Conservation (phyloP, 2,888 invertebrate genomes). For the Agonopterix heracliana region DNA sequence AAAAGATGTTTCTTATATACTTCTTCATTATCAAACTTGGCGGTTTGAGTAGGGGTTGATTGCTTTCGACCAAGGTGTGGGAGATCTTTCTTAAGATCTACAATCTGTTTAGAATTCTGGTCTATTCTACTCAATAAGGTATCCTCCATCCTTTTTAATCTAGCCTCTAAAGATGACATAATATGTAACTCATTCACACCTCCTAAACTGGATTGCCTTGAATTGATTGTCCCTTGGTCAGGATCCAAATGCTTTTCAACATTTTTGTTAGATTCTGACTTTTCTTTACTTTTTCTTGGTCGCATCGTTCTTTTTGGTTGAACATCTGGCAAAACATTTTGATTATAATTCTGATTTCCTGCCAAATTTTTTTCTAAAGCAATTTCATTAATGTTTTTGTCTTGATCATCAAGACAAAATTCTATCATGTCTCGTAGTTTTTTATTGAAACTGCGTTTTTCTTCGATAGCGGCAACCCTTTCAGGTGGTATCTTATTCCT, state of each 20-base stretch:
- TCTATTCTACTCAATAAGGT: conserved; percentile 52
- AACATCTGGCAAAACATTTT: no score
- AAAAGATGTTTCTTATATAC: conserved; percentile 47
- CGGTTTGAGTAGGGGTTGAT: conserved; percentile 35
- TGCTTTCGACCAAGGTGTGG: conserved; percentile 1
- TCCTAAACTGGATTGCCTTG: not conserved
- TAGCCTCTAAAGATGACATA: conserved; percentile 44
- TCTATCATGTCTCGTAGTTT: conserved; percentile 56
- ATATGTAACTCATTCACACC: not conserved
- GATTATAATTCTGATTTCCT: not conserved
- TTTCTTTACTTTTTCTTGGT: not conserved
- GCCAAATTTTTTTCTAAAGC: not conserved
- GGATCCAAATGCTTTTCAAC: conserved; percentile 3
- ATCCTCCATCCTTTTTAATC: conserved; percentile 55
- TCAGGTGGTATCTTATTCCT: conserved; percentile 43
- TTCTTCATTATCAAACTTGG: conserved; percentile 25
- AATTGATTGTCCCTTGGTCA: conserved; percentile 31
- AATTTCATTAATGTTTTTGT: conserved; percentile 15
- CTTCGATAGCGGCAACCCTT: conserved; percentile 51
- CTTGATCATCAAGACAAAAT: conserved; percentile 45
- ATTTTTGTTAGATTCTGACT: not conserved
- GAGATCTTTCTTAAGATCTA: not conserved
- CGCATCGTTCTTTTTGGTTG: no score
- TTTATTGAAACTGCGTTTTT: conserved; percentile 63
- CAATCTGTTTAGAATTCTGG: conserved; percentile 34